Base-by-base conservation (phyloP, 2,113 vertebrate genomes). In the Riparia riparia region DNA sequence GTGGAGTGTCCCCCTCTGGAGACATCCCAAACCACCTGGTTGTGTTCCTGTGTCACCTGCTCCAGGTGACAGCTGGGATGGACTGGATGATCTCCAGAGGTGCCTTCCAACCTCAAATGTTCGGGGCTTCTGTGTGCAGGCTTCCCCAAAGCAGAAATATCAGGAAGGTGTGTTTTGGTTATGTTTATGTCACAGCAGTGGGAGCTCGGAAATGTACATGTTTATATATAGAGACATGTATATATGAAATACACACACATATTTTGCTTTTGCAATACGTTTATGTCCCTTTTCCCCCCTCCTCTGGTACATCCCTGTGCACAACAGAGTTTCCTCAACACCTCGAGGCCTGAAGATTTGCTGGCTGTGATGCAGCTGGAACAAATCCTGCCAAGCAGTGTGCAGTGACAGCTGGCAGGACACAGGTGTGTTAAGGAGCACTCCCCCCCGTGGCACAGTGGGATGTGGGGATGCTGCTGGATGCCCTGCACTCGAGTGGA, bases 231-330 rank as follows among this genome's bases (percentile, higher is more conserved):
- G 4, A 45, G 1, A 0, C 17, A 4, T 37, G 4, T 21, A 0
- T 24, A 2, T 61, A 26, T 0, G 2, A 63, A 72, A 64, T 14
- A 10, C 1, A 0, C 7, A 1, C 14, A 0, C 1, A 5, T 22
- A 37, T 37, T 37, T 37, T 37, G 31, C 19, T 34, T 53, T 4
- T 45, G 4, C 10, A 45, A 31, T 15, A 6, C 21, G 2, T 64
- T 45, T 2, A 2, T 4, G 32, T 12, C 10, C 14, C 32, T 71
- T 41, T 41, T 47, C 3, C 3, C 29, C 37, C 9, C 16, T 41
- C 34, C 73, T 86, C 34, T 51, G 13, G 4, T 2, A 1, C 22
- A 32, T 56, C 56, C 39, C 50, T 47, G 50, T n/a, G 17, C 51
- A 42, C 53, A 57, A 0, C 50, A 80, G n/a, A 54, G 12, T 20